These are phyloP conservation scores for Porites australiensis DNA, from an alignment of 64 coral and sea anemone genomes.

Conservation along the genomic window DNA sequence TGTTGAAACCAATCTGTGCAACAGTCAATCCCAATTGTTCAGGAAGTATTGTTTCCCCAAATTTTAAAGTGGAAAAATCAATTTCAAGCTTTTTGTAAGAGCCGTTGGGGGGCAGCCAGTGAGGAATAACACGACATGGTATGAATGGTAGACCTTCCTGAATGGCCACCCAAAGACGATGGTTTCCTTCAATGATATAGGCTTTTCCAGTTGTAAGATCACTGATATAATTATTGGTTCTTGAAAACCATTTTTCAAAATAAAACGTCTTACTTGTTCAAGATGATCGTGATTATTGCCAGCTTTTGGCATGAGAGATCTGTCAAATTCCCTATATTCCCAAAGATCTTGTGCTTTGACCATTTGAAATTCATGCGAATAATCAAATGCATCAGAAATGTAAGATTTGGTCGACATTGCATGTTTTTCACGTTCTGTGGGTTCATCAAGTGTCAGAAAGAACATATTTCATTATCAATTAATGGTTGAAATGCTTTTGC, in stretches of 20 bases:
- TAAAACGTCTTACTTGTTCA: no score
- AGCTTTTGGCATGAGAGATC: no score
- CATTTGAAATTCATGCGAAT: no score
- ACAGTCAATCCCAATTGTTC: no score
- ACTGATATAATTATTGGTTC: no score
- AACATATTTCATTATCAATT: neutral
- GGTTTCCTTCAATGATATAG: neutral
- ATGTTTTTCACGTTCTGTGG: conserved; percentile 24
- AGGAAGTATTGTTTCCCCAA: neutral
- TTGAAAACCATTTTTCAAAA: no score
- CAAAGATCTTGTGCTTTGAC: no score
- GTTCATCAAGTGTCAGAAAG: conserved; percentile 24
- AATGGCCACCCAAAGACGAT: no score
- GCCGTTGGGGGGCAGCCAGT: neutral
- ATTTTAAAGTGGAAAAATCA: neutral
- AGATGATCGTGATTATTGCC: no score
- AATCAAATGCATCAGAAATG: neutral
- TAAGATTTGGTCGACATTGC: neutral
- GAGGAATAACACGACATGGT: neutral
- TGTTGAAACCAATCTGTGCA: no score
- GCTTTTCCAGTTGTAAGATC: neutral
- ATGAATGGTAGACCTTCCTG: neutral
- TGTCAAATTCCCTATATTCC: no score
- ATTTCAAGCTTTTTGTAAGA: neutral
- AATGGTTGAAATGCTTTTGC: neutral